Conservation (phyloP, 2,888 invertebrate species). For the Rhagonycha lutea region DNA sequence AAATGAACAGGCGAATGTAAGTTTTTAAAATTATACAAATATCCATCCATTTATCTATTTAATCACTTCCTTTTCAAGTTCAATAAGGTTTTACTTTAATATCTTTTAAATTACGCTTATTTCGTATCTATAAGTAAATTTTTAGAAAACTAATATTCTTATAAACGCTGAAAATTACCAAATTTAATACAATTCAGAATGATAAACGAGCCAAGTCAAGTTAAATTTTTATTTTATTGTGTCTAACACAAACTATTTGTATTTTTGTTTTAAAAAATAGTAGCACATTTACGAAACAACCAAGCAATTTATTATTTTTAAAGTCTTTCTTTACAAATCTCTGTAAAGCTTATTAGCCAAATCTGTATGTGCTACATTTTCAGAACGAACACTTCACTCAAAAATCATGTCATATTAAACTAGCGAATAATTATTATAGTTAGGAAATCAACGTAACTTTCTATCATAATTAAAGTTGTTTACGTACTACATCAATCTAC, state of each 20-base stretch:
- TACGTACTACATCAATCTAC: constrained; percentile 17
- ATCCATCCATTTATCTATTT: too few relatives aligned
- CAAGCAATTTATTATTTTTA: background rate
- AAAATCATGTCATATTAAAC: background rate
- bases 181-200: background rate
- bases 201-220: background rate
- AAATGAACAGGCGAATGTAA: too few relatives aligned
- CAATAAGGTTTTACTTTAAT: background rate
- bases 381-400: background rate
- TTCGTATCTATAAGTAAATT: background rate
- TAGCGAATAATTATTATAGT: constrained; percentile 16
- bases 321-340: background rate
- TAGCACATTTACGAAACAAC: constrained; percentile 1
- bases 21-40: too few relatives aligned
- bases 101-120: background rate
- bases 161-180: background rate
- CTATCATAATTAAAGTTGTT: constrained; percentile 20
- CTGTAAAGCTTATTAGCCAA: background rate
- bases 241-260: background rate
- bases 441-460: constrained; percentile 13
- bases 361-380: background rate
- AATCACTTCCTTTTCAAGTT: too few relatives aligned
- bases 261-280: constrained; percentile 1
- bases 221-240: background rate
- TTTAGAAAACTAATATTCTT: background rate